Conservation (phyloP, 2,888 invertebrate genomes). For the Lepidonotus clava region DNA sequence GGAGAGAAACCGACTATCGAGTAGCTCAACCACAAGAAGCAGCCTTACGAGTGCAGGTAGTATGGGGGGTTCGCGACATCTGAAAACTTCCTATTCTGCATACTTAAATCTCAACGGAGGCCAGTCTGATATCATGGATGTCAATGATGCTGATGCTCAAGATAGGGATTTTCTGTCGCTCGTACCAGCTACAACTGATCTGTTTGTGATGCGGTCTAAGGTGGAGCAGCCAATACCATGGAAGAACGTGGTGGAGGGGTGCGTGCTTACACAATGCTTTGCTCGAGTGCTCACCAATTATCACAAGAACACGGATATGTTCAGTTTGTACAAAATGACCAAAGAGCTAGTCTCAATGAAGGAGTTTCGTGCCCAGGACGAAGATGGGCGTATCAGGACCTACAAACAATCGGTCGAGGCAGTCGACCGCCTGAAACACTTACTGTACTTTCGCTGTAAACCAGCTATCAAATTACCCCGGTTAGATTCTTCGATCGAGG, state of each 20-base stretch:
- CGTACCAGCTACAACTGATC: background rate
- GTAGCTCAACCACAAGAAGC: background rate
- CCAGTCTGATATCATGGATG: slow-evolving; percentile 1
- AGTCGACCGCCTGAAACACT: background rate
- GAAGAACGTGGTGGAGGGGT: slow-evolving; percentile 12
- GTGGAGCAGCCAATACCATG: background rate
- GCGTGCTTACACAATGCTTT: slow-evolving; percentile 13
- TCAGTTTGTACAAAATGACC: slow-evolving; percentile 27
- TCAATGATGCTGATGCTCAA: background rate
- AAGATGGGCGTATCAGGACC: background rate
- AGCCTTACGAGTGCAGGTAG: background rate
- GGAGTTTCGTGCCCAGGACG: slow-evolving; percentile 17
- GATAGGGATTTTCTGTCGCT: slow-evolving; percentile 16
- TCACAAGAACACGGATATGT: slow-evolving; percentile 29
- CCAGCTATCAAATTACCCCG: background rate
- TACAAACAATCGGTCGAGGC: slow-evolving; percentile 13
- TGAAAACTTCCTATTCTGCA: background rate
- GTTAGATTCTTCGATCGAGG: background rate
- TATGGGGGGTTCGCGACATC: background rate
- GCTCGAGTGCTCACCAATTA: slow-evolving; percentile 14
- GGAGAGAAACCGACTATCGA: background rate
- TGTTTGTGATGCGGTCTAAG: slow-evolving; percentile 13
- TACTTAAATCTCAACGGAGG: background rate
- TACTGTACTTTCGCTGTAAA: background rate
- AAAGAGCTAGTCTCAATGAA: slow-evolving; percentile 36